These are phyloP conservation scores for Halcyon malimbica DNA, from an alignment of 2,113 vertebrate species.

Conservation along the genomic window DNA sequence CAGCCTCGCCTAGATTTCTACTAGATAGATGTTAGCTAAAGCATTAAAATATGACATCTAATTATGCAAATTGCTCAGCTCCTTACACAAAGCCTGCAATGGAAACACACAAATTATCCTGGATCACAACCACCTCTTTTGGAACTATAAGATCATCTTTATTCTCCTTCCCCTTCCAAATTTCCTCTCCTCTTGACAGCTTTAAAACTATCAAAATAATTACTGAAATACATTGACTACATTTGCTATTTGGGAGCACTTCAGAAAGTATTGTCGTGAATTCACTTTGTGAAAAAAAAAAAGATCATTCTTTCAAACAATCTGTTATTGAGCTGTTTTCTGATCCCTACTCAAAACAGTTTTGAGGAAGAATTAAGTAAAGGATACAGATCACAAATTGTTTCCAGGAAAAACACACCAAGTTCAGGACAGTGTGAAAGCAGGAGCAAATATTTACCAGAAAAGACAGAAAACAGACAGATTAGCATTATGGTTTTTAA, in stretches of 20 bases:
- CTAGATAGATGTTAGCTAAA: background rate
- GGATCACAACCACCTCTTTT: background rate
- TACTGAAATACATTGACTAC: background rate
- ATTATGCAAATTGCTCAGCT: background rate
- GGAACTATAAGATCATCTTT: background rate
- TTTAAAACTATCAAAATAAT: background rate
- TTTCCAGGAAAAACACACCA: background rate
- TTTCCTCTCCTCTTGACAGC: background rate
- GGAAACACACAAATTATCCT: background rate
- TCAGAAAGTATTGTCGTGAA: background rate
- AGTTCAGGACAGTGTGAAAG: background rate
- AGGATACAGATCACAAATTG: background rate
- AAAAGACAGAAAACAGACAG: background rate
- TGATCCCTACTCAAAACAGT: background rate
- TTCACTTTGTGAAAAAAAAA: background rate
- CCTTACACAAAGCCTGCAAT: background rate
- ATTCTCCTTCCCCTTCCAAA: background rate
- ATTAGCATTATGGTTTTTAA: background rate
- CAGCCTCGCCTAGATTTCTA: background rate
- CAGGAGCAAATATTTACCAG: background rate
- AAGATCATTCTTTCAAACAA: background rate
- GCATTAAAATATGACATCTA: background rate
- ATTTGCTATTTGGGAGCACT: background rate
- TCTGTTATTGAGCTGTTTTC: background rate
- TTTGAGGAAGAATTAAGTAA: background rate